Conservation (phyloP, 2,797 vertebrate genomes). For the Eospalax fontanierii region DNA sequence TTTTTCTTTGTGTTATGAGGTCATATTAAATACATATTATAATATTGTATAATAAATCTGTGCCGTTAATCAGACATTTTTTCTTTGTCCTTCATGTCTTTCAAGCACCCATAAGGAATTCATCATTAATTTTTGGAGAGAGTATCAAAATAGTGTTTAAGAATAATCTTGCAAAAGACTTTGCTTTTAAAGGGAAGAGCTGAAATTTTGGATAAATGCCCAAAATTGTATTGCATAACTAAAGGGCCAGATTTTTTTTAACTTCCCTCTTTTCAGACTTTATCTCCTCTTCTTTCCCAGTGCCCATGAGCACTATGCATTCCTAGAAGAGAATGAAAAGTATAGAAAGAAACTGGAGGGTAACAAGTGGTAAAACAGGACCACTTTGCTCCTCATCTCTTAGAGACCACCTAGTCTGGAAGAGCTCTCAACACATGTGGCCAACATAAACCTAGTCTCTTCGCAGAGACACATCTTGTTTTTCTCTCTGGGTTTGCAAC, state of each 20-base stretch:
- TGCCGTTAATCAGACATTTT: neutral
- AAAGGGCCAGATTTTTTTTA: neutral
- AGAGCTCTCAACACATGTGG: neutral
- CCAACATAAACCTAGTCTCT: neutral
- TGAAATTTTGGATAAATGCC: neutral
- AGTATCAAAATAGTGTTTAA: neutral
- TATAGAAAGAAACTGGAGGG: neutral
- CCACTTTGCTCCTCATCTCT: neutral
- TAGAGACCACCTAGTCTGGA: neutral
- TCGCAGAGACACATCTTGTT: neutral
- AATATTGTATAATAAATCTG: neutral
- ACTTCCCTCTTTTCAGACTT: neutral
- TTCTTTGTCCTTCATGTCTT: neutral
- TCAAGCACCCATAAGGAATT: neutral
- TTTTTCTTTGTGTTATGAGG: neutral
- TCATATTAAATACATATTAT: neutral
- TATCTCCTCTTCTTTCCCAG: neutral
- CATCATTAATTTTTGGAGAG: neutral
- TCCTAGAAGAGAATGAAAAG: neutral
- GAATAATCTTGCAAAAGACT: neutral
- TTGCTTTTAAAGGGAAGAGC: neutral
- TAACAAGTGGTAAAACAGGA: neutral
- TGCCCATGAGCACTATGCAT: neutral
- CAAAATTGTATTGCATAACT: neutral
- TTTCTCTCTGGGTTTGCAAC: neutral